Evolutionary conservation across 2,797 vertebrate genomes (phyloP).

Genomic region (Phyllotis vaccarum): DNA sequence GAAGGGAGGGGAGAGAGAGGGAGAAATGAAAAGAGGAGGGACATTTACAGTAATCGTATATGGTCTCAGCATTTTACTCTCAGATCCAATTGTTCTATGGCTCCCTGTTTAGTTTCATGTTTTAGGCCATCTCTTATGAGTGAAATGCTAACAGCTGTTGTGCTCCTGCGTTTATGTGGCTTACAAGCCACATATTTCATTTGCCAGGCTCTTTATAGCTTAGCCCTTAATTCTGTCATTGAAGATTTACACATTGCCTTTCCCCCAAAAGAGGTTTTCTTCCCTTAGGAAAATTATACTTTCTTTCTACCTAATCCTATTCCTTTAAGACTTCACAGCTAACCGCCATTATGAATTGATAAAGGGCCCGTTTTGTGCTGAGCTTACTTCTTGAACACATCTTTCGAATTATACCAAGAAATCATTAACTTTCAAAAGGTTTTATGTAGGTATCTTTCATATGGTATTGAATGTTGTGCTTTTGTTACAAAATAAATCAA

Average conservation of each 20-base stretch:
- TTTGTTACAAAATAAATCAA: constrained; percentile 71
- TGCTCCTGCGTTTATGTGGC: no score
- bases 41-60: fast-evolving
- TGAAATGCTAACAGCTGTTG: background rate
- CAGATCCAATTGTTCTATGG: background rate
- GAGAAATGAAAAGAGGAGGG: no score
- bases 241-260: background rate
- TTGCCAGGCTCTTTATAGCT: background rate
- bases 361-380: constrained; percentile 46
- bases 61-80: background rate
- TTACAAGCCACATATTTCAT: background rate
- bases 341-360: constrained; percentile 25
- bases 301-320: background rate
- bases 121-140: background rate
- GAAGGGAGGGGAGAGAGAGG: no score
- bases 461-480: constrained; percentile 69
- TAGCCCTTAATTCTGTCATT: background rate
- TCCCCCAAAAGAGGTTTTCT: constrained; percentile 1
- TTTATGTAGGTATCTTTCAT: constrained; percentile 62
- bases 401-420: constrained; percentile 72
- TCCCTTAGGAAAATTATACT: background rate
- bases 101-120: background rate
- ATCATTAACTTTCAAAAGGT: constrained; percentile 59
- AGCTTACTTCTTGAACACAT: constrained; percentile 54
- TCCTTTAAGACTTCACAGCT: constrained; percentile 31